These are phyloP conservation scores for Haemorhous mexicanus DNA, from an alignment of 2,113 vertebrate genomes.

Conservation along the genomic window DNA sequence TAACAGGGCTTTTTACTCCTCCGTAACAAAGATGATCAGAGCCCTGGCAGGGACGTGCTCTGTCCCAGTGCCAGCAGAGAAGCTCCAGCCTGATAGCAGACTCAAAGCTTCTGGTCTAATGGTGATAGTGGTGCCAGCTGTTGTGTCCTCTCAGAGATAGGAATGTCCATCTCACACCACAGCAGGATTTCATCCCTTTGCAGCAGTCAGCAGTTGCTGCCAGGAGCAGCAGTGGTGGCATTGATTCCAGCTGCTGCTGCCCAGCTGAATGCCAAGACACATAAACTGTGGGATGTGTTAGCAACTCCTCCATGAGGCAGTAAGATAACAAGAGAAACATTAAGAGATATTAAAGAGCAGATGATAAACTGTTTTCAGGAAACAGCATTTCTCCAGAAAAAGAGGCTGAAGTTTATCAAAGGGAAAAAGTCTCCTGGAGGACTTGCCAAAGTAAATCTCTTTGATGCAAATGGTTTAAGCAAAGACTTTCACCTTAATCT, in stretches of 20 bases:
- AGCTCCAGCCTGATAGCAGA: conserved; percentile 5
- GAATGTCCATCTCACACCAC: neutral
- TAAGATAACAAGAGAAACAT: conserved; percentile 47
- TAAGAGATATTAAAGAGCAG: conserved; percentile 48
- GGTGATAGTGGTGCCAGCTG: conserved; percentile 30
- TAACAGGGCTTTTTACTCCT: conserved; percentile 23
- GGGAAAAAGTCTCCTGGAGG: conserved; percentile 30
- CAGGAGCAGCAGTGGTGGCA: conserved; percentile 21
- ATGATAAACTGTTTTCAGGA: conserved; percentile 66
- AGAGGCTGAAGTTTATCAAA: conserved; percentile 55
- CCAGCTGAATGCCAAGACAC: conserved; percentile 31
- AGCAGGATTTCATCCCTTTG: neutral
- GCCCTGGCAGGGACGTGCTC: neutral
- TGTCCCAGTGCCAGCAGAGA: neutral
- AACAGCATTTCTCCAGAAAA: conserved; percentile 36
- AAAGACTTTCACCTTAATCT: conserved; percentile 60
- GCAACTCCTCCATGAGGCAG: conserved; percentile 17
- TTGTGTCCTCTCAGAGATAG: conserved; percentile 22
- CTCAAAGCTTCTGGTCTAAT: neutral
- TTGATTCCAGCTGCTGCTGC: conserved; percentile 27
- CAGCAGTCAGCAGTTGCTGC: neutral
- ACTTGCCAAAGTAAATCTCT: conserved; percentile 68
- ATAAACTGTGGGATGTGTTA: conserved; percentile 43
- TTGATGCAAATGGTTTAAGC: conserved; percentile 52
- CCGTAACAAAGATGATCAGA: neutral